phyloP scores from a whole-genome alignment of 2,888 invertebrate species.

The Agrotis clavis region DNA sequence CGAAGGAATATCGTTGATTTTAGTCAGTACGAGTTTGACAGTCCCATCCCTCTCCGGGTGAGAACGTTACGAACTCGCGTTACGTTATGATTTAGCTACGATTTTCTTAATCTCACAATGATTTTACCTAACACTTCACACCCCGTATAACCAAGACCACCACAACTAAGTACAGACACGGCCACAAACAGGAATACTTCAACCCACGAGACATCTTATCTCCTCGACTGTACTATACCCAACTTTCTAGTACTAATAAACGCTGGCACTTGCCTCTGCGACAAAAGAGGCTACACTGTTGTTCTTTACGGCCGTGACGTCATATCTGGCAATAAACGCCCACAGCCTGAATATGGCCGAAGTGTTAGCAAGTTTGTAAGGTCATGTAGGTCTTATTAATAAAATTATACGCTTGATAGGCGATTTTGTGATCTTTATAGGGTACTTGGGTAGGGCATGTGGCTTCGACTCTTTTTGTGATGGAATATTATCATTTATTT shows the following conservation, averaged over 20 bases:
- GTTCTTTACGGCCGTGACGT: conserved; percentile 41
- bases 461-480: no score
- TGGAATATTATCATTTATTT: no score
- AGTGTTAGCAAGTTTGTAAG: conserved; percentile 28
- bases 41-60: no score
- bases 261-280: conserved; percentile 22
- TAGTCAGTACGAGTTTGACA: no score
- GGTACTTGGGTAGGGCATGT: no score
- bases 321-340: conserved; percentile 20
- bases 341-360: conserved; percentile 8
- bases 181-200: conserved; percentile 33
- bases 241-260: conserved; percentile 52
- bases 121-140: background rate
- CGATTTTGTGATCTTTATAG: conserved; percentile 23
- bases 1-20: no score
- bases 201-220: conserved; percentile 44
- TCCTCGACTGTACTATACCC: conserved; percentile 35
- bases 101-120: no score
- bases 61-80: no score
- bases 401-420: conserved; percentile 27
- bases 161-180: background rate
- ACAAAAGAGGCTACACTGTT: conserved; percentile 42
- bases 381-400: conserved; percentile 40
- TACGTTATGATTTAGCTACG: no score
- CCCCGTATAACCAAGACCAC: background rate